Conservation (phyloP, 30 jellyfish, hydroid and myxozoan species). For the Pseudorhiza aurosa region DNA sequence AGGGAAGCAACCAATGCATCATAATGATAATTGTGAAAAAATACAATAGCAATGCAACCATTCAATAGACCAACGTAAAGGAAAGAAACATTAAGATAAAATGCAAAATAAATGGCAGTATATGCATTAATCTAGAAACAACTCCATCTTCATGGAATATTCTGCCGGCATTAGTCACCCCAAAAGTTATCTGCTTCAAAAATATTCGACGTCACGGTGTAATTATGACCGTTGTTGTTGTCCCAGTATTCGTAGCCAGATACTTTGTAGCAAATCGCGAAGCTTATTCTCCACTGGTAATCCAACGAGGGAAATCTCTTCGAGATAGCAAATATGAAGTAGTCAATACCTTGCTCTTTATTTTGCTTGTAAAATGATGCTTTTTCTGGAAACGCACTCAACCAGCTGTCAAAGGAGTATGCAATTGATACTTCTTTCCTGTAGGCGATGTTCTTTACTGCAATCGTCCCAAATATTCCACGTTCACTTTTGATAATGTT, state of each 20-base stretch:
- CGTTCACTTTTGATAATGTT: conserved; percentile 22
- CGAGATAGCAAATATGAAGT: conserved; percentile 61
- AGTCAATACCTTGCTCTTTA: conserved; percentile 48
- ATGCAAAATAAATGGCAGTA: no score
- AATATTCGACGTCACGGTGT: conserved; percentile 40
- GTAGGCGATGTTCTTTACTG: conserved; percentile 80
- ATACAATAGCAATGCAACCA: no score
- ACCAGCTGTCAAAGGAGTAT: conserved; percentile 78
- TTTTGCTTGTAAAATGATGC: conserved; percentile 73
- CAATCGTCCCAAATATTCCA: conserved; percentile 79
- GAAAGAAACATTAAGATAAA: no score
- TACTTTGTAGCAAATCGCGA: conserved; percentile 81
- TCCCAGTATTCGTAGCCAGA: conserved; percentile 84
- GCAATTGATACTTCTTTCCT: conserved; percentile 52
- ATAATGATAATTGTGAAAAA: no score
- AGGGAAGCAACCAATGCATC: no score
- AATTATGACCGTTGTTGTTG: conserved; percentile 65
- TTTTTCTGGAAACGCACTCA: conserved; percentile 36
- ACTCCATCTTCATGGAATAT: no score
- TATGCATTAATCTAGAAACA: no score
- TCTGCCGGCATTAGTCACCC: no score
- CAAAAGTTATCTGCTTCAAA: no score
- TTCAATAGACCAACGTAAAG: no score
- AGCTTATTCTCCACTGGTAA: conserved; percentile 22
- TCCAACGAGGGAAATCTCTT: conserved; percentile 3